Evolutionary conservation across 1,140 invertebrate genomes (phyloP).

Genomic region (Drosophila tani): DNA sequence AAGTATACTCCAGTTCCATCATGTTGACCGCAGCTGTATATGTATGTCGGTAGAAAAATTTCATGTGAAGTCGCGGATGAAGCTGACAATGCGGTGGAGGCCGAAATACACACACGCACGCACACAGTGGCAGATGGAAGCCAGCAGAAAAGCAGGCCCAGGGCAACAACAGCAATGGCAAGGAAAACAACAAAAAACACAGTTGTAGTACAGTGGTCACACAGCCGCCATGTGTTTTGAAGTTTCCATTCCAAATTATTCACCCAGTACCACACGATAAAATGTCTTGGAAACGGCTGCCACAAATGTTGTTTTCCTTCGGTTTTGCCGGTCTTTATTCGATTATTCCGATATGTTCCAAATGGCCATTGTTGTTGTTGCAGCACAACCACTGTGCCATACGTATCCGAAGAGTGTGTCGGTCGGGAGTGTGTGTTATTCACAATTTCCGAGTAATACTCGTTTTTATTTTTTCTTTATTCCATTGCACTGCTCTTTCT

Average conservation of each 20-base stretch:
- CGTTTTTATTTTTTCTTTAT: constrained; percentile 66
- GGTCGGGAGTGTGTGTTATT: constrained; percentile 60
- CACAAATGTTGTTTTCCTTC: constrained; percentile 17
- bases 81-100: constrained; percentile 70
- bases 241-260: constrained; percentile 4
- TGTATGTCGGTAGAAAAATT: constrained; percentile 50
- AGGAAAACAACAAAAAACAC: constrained; percentile 25
- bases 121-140: constrained; percentile 40
- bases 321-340: constrained; percentile 27
- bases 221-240: constrained; percentile 31
- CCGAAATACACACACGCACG: constrained; percentile 48
- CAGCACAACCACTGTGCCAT: constrained; percentile 39
- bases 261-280: neutral
- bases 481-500: constrained; percentile 41
- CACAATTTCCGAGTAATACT: constrained; percentile 80
- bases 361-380: constrained; percentile 13
- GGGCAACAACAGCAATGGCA: constrained; percentile 53
- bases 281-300: constrained; percentile 14
- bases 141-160: constrained; percentile 57
- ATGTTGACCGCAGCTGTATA: constrained; percentile 9
- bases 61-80: constrained; percentile 66
- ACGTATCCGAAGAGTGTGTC: constrained; percentile 27
- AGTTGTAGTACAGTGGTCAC: constrained; percentile 29
- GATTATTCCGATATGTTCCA: constrained; percentile 20
- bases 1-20: neutral